Percentiles rank a stretch among this genome's conserved stretches.
phyloP scores from a whole-genome alignment of 92 coral and sea anemone genomes.

The Zoanthus sociatus region DNA sequence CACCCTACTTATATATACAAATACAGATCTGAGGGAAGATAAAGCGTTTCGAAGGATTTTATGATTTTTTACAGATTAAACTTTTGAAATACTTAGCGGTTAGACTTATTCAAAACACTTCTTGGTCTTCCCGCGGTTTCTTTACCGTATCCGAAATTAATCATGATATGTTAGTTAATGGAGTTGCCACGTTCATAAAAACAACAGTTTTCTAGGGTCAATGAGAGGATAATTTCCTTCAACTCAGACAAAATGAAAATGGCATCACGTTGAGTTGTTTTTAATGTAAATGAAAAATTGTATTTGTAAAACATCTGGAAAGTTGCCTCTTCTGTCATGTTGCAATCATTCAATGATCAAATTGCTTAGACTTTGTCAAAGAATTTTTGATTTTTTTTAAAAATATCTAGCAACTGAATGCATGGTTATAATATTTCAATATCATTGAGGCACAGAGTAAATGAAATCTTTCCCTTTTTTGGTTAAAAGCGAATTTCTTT shows the following conservation, averaged over 20 bases:
- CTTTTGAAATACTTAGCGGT: conserved; percentile 21
- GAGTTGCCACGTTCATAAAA: conserved; percentile 42
- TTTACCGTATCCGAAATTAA: conserved; percentile 17
- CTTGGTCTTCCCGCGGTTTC: neutral
- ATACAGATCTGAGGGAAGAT: conserved; percentile 33
- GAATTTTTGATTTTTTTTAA: neutral
- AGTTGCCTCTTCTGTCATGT: neutral
- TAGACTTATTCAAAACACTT: neutral
- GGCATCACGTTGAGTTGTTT: conserved; percentile 36
- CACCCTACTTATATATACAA: conserved; percentile 2
- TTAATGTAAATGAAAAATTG: conserved; percentile 34
- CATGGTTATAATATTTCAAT: too few relatives aligned
- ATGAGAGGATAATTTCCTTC: conserved; percentile 35
- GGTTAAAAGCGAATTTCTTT: conserved; percentile 29
- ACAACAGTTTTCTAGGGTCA: conserved; percentile 14
- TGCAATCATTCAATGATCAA: conserved; percentile 9
- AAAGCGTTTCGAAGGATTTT: neutral
- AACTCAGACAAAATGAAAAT: conserved; percentile 42
- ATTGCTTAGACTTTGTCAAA: neutral
- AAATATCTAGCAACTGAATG: neutral
- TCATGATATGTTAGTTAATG: conserved; percentile 33
- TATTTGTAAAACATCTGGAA: conserved; percentile 20
- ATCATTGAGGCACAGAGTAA: neutral
- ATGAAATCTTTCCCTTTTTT: conserved; percentile 45
- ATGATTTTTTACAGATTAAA: neutral